Base-by-base conservation (phyloP, 2,113 vertebrate genomes). In the Cochlearius cochlearius region DNA sequence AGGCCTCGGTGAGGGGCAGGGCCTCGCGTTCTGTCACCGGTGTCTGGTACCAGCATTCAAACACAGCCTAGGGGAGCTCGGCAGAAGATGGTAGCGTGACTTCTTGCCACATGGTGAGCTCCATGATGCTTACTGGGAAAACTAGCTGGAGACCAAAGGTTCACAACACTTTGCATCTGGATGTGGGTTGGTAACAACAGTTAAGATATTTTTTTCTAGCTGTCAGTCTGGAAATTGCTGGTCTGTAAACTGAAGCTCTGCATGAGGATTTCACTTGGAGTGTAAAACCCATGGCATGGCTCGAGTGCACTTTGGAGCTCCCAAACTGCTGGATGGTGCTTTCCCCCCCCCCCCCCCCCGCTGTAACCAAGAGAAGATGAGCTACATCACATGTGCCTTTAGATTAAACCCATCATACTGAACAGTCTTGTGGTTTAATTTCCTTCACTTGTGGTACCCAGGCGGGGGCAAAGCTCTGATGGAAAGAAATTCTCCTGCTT, bases 331-430 rank as follows among this genome's bases (percentile, higher is more conserved):
- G 12, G 5, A 5, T 0, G 18, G n/a, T 36, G 41, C 23, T 73
- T 77, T n/a, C 27, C 82, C 91, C n/a, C n/a, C n/a, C n/a, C 11
- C 39, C 39, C 39, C 15, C 41, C 41, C 15, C 15, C 20, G 83
- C 77, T 93, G 81, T 88, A 66, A 83, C 52, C 27, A 26, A n/a
- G 84, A 94, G 87, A 79, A 84, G 56, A 49, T 93, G 88, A 79
- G 66, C 9, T 53, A 2, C 30, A 19, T 29, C 66, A n/a, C 13
- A 12, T 87, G 86, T 97, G 79, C 29, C 29, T 79, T 94, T 95
- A 92, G 97, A 93, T 98, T 86, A 98, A 98, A 98, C 96, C 77
- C 82, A 45, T 92, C 81, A 11, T 88, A 32, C 53, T 72, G 8
- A 96, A 73, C 67, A 52, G 72, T 75, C 50, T 71, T 34, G n/a